These are phyloP conservation scores for Pimephales promelas DNA, from an alignment of 2,113 vertebrate species.

Conservation along the genomic window DNA sequence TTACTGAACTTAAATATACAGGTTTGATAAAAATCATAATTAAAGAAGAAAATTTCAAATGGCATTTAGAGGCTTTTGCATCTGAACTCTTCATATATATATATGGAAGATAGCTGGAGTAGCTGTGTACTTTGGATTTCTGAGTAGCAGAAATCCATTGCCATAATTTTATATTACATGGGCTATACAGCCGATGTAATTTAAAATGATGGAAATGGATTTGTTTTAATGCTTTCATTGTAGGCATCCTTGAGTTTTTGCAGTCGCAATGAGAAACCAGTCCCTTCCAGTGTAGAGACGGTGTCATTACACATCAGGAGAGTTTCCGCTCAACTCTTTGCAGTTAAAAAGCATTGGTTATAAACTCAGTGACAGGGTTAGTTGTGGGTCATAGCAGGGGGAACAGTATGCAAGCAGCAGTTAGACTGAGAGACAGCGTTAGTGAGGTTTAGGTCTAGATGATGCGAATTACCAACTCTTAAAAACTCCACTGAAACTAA, in stretches of 20 bases:
- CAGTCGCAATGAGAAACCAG: not conserved
- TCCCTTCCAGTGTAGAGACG: not conserved
- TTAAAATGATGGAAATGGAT: not conserved
- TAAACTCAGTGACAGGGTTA: constrained; percentile 31
- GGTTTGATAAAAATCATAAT: too few species aligned
- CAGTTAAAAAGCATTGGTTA: constrained; percentile 26
- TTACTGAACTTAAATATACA: too few species aligned
- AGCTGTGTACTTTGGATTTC: too few species aligned
- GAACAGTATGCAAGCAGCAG: constrained; percentile 43
- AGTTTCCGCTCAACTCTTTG: not conserved
- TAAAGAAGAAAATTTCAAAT: too few species aligned
- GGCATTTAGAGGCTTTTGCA: too few species aligned
- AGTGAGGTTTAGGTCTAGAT: constrained; percentile 23
- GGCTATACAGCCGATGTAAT: not conserved
- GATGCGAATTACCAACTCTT: not conserved
- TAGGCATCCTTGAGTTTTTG: not conserved
- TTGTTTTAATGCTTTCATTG: not conserved
- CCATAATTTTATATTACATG: too few species aligned
- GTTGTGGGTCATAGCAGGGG: constrained; percentile 25
- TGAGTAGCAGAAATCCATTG: too few species aligned
- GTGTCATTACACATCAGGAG: not conserved
- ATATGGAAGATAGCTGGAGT: too few species aligned
- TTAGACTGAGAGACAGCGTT: constrained; percentile 28
- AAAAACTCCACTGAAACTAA: constrained; percentile 2
- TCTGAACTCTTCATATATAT: too few species aligned